Evolutionary conservation across 2,113 vertebrate genomes (phyloP), one percentile per base, ranked within the genome.

Genomic region (Micronycteris hirsuta): DNA sequence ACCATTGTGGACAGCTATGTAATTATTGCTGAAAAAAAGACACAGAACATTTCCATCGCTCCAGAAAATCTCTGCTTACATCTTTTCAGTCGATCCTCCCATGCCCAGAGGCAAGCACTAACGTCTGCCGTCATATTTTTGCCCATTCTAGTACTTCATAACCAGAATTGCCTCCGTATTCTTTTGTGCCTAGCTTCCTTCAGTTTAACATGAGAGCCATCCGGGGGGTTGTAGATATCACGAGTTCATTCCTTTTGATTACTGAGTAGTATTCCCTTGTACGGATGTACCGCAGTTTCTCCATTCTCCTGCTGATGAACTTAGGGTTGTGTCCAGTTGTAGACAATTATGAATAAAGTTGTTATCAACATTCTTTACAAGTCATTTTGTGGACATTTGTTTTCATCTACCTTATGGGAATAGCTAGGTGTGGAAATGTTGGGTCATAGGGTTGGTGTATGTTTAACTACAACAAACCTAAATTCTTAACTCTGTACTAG

Each of bases 401-500:
- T 89, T 95, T 68, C 74, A 19, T 56, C 89, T 91, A 82, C 71
- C 83, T 96, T 94, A 83, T 74, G 45, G 89, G 85, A 91, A 96
- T n/a, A 94, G 38, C 71, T 93, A 74, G 87, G 80, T 8, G n/a
- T 74, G 63, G 45, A 89, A 74, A 93, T n/a, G 33, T 1, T 83
- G 81, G 65, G 80, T 93, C 92, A 90, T 45, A 67, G 41, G 56
- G 22, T 61, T 84, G 70, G 81, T 93, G 20, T 87, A 76, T 76
- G 5, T 94, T 97, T 93, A 93, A 96, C 83, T 71, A 96, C 41
- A 95, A 89, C n/a, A 93, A 94, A 87, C 28, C 52, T 47, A 91
- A 47, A 9, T 94, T 95, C 86, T 83, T 96, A 94, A 86, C 38
- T 65, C 70, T 93, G 65, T 24, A 41, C 16, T 10, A 58, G 56